A percentile compares a stretch with the other conserved stretches of the same genome.
Evolutionary conservation across 2,113 vertebrate species (phyloP).

Genomic region (Microcebus jonahi): DNA sequence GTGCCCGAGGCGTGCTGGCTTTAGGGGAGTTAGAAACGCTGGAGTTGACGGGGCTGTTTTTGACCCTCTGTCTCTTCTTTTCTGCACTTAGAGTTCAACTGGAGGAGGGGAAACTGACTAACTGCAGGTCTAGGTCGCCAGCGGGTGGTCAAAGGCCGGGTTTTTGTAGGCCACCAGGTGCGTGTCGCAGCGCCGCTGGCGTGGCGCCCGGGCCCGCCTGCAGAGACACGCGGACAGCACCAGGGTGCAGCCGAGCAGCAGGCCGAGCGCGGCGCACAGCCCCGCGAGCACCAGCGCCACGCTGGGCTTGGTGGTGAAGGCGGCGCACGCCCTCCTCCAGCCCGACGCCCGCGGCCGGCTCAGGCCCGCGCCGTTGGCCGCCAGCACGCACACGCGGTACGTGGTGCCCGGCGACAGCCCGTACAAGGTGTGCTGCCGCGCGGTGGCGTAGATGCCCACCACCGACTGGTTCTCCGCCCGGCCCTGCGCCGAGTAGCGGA

Average conservation of each 20-base stretch:
- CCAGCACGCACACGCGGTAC: slow-evolving; percentile 85
- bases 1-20: not conserved
- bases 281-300: slow-evolving; percentile 76
- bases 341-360: slow-evolving; percentile 67
- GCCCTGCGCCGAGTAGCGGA: slow-evolving; percentile 75
- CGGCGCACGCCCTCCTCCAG: slow-evolving; percentile 66
- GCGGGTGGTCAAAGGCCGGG: slow-evolving; percentile 84
- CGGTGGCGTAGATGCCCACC: slow-evolving; percentile 81
- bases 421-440: slow-evolving; percentile 84
- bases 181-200: slow-evolving; percentile 73
- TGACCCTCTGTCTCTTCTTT: not conserved
- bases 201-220: slow-evolving; percentile 70
- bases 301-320: slow-evolving; percentile 84
- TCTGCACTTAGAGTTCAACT: not conserved
- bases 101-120: slow-evolving; percentile 7
- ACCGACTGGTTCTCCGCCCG: slow-evolving; percentile 43
- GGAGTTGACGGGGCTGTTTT: rapidly evolving
- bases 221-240: slow-evolving; percentile 83
- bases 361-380: slow-evolving; percentile 84
- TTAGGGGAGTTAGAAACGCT: not conserved
- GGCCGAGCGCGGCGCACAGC: slow-evolving; percentile 76
- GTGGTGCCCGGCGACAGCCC: slow-evolving; percentile 82
- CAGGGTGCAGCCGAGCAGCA: slow-evolving; percentile 82
- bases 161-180: slow-evolving; percentile 87
- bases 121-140: slow-evolving; percentile 69